These are phyloP conservation scores for Chironomus striatipennis DNA, from an alignment of 1,140 invertebrate species.

Conservation along the genomic window DNA sequence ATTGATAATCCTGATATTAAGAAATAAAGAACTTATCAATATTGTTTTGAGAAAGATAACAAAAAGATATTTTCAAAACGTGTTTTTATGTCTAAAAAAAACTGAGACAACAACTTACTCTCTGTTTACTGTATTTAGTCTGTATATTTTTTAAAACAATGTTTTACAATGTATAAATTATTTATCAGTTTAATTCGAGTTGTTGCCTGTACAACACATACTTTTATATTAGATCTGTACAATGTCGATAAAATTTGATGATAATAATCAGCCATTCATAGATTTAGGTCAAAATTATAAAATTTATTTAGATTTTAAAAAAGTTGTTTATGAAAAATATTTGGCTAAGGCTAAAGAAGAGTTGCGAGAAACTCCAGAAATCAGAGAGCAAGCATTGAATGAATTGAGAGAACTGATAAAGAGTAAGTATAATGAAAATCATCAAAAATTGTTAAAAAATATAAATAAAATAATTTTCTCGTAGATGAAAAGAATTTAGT, in stretches of 20 bases:
- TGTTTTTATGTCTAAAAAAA: too few relatives aligned
- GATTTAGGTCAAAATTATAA: slow-evolving; percentile 41
- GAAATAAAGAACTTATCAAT: too few relatives aligned
- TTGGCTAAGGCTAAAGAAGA: slow-evolving; percentile 52
- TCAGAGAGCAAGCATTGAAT: slow-evolving; percentile 48
- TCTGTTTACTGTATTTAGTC: too few relatives aligned
- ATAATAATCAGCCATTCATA: slow-evolving; percentile 43
- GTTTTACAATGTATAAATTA: too few relatives aligned
- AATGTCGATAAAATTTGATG: slow-evolving; percentile 35
- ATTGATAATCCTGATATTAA: too few relatives aligned
- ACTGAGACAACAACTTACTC: too few relatives aligned
- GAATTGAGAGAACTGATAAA: slow-evolving; percentile 50
- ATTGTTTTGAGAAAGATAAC: too few relatives aligned
- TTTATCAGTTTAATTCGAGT: too few relatives aligned
- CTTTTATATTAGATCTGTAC: not conserved
- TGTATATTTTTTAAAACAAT: too few relatives aligned
- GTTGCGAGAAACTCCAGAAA: slow-evolving; percentile 57
- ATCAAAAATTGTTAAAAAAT: too few relatives aligned
- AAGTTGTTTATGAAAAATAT: slow-evolving; percentile 41
- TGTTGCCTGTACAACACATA: too few relatives aligned
- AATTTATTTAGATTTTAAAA: slow-evolving; percentile 43
- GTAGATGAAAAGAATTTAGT: not conserved
- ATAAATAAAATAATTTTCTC: not conserved
- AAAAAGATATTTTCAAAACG: too few relatives aligned
- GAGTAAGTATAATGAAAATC: slow-evolving; percentile 36